These are phyloP conservation scores for Lacanobia oleracea DNA, from an alignment of 2,888 invertebrate genomes.

Conservation along the genomic window DNA sequence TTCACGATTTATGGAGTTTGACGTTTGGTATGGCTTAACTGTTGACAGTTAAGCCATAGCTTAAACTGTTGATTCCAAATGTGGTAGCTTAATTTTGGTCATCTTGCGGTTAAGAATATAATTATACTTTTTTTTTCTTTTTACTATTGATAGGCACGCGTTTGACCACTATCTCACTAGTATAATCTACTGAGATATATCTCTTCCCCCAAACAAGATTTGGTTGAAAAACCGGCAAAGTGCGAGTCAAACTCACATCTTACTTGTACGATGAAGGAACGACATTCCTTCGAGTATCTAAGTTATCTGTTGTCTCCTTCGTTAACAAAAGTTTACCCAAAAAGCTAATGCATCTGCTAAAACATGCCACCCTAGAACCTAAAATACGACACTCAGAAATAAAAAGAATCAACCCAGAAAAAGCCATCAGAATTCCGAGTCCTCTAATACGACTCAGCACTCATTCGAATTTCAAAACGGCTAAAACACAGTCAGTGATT, in stretches of 20 bases:
- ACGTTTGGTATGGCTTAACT: no score
- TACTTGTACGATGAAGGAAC: not conserved
- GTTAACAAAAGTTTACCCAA: not conserved
- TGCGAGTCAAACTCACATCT: no score
- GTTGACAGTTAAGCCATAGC: no score
- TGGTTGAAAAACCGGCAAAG: no score
- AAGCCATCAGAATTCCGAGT: constrained; percentile 12
- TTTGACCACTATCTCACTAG: no score
- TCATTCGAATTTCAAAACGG: constrained; percentile 53
- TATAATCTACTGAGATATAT: no score
- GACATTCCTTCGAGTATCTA: not conserved
- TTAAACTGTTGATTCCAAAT: no score
- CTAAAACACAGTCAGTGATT: constrained; percentile 52
- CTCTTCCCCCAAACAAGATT: no score
- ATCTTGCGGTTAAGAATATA: not conserved
- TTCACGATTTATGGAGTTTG: not conserved
- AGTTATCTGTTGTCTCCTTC: not conserved
- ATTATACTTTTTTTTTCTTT: no score
- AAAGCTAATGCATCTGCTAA: constrained; percentile 5
- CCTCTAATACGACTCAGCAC: constrained; percentile 24
- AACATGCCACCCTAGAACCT: not conserved
- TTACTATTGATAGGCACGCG: no score
- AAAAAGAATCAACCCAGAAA: not conserved
- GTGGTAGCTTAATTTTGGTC: not conserved
- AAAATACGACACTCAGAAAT: constrained; percentile 4